Evolutionary conservation across 2,888 invertebrate species (phyloP).

Genomic region (Ophraella communa): DNA sequence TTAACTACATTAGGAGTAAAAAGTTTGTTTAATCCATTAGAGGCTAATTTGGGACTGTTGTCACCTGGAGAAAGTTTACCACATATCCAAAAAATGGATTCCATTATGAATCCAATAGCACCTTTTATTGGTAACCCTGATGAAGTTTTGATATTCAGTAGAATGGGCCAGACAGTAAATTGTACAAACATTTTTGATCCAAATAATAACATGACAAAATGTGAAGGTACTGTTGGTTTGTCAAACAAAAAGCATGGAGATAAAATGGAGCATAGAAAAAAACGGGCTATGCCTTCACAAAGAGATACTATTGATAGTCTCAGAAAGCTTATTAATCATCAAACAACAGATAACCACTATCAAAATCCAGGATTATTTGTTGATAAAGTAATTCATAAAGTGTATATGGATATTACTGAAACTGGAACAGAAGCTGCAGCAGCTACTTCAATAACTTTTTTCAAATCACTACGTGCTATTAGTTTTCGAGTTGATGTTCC

Average conservation of each 20-base stretch:
- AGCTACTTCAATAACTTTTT: conserved; percentile 66
- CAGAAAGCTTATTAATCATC: conserved; percentile 49
- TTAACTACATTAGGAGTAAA: conserved; percentile 67
- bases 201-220: conserved; percentile 43
- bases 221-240: conserved; percentile 41
- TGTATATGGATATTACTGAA: conserved; percentile 70
- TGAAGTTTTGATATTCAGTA: conserved; percentile 45
- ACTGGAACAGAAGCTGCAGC: conserved; percentile 76
- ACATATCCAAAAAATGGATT: not conserved
- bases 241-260: conserved; percentile 11
- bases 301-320: conserved; percentile 50
- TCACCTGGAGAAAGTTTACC: conserved; percentile 57
- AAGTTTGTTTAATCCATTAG: conserved; percentile 67
- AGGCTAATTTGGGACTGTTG: conserved; percentile 74
- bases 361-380: conserved; percentile 69
- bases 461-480: conserved; percentile 64
- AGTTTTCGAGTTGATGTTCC: conserved; percentile 70
- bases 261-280: not conserved
- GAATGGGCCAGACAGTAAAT: conserved; percentile 42
- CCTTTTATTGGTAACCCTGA: conserved; percentile 8
- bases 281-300: conserved; percentile 18
- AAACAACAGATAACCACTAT: conserved; percentile 61
- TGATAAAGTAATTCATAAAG: conserved; percentile 71
- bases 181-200: conserved; percentile 49
- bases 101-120: conserved; percentile 22